Conservation (phyloP, 2,113 vertebrate species). For the Leptodactylus fuscus region DNA sequence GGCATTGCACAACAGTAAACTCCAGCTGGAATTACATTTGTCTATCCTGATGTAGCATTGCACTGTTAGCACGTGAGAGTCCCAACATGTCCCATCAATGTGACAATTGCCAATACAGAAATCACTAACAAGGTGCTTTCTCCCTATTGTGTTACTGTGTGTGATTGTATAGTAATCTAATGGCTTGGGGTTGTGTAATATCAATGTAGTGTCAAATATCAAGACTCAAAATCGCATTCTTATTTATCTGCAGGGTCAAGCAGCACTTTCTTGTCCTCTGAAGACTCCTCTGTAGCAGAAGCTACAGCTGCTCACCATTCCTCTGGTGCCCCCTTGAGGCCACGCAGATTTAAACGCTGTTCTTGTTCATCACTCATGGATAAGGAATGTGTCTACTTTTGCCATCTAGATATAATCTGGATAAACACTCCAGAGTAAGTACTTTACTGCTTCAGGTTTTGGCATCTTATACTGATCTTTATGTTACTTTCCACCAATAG, state of each 20-base stretch:
- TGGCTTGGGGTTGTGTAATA: too few relatives aligned
- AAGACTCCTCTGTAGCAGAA: neutral
- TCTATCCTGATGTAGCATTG: neutral
- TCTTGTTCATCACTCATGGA: slow-evolving; percentile 91
- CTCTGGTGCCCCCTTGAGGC: slow-evolving; percentile 62
- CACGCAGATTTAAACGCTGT: slow-evolving; percentile 86
- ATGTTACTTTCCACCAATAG: neutral
- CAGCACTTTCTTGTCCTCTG: neutral
- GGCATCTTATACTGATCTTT: too few relatives aligned
- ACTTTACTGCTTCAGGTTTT: neutral
- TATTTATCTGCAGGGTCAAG: slow-evolving; percentile 64
- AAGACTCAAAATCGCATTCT: slow-evolving; percentile 35
- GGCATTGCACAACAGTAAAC: slow-evolving; percentile 17
- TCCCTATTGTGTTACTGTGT: too few relatives aligned
- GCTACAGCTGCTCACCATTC: slow-evolving; percentile 38
- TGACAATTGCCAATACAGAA: too few relatives aligned
- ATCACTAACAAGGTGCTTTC: too few relatives aligned
- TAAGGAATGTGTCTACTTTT: slow-evolving; percentile 98
- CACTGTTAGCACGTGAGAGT: neutral
- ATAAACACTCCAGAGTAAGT: slow-evolving; percentile 98
- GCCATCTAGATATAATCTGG: slow-evolving; percentile 98
- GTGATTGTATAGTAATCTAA: too few relatives aligned
- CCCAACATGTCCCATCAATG: neutral
- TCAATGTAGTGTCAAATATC: neutral
- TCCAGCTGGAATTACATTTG: slow-evolving; percentile 4